Evolutionary conservation across 2,888 invertebrate genomes (phyloP).

Genomic region (Biston stratarius): DNA sequence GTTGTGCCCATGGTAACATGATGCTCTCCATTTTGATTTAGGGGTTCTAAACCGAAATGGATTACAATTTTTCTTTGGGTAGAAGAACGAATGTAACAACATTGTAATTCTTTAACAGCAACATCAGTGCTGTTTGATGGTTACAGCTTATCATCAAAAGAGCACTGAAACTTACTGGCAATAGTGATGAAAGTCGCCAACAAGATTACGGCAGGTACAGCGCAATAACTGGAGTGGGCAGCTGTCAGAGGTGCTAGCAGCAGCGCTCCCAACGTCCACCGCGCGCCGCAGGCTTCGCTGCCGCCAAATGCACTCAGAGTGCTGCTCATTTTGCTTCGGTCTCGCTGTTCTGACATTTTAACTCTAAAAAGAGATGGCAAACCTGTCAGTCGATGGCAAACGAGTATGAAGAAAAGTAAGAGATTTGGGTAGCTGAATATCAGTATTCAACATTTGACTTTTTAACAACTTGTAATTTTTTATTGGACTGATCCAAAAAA

Average conservation of each 20-base stretch:
- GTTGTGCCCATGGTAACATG: too few species aligned
- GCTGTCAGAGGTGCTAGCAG: constrained; percentile 86
- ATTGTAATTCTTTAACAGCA: too few species aligned
- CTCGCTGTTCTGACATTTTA: constrained; percentile 60
- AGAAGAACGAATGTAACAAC: too few species aligned
- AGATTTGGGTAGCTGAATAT: not conserved
- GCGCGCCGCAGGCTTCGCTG: constrained; percentile 77
- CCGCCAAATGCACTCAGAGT: constrained; percentile 65
- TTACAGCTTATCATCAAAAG: not conserved
- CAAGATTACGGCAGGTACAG: constrained; percentile 84
- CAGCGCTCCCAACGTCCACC: constrained; percentile 87
- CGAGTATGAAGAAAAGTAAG: not conserved
- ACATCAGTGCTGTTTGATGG: not conserved
- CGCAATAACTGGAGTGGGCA: constrained; percentile 87
- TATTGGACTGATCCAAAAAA: too few species aligned
- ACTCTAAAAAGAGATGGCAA: not conserved
- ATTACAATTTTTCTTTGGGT: too few species aligned
- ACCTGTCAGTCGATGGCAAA: not conserved
- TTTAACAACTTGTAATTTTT: too few species aligned
- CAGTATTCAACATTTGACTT: too few species aligned
- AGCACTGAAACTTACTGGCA: constrained; percentile 74
- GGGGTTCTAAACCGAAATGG: too few species aligned
- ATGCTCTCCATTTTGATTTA: too few species aligned
- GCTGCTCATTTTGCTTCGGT: constrained; percentile 61
- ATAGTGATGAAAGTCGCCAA: constrained; percentile 81